Conservation (phyloP, 92 coral and sea anemone genomes). For the Umimayanthus chanpuru region DNA sequence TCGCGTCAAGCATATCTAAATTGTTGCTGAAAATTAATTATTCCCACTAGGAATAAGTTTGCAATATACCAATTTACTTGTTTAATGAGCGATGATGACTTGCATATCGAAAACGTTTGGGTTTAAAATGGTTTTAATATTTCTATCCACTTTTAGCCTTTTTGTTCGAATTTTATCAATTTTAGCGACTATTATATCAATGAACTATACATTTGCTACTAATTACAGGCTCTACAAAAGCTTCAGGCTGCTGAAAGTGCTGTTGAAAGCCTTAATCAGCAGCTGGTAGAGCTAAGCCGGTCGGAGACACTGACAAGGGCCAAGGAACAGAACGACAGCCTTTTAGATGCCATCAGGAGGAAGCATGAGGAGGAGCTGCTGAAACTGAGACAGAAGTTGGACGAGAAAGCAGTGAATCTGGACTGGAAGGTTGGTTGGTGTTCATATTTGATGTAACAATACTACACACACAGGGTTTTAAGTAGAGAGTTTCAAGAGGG, state of each 20-base stretch:
- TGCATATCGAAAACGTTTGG: too few relatives aligned
- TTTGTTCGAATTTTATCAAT: too few relatives aligned
- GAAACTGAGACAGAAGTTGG: slow-evolving; percentile 86
- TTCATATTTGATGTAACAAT: background rate
- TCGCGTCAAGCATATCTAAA: too few relatives aligned
- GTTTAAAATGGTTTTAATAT: too few relatives aligned
- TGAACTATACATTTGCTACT: background rate
- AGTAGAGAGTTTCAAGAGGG: too few relatives aligned
- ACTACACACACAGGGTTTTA: too few relatives aligned
- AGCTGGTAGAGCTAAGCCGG: slow-evolving; percentile 80
- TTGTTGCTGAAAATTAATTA: too few relatives aligned
- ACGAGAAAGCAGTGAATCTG: slow-evolving; percentile 77
- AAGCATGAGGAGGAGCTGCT: slow-evolving; percentile 85
- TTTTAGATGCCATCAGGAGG: slow-evolving; percentile 76
- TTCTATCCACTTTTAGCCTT: too few relatives aligned
- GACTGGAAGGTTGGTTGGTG: slow-evolving; percentile 76
- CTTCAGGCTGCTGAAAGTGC: slow-evolving; percentile 88
- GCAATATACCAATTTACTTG: too few relatives aligned
- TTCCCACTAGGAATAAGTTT: too few relatives aligned
- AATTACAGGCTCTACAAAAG: slow-evolving; percentile 58
- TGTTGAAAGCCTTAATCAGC: slow-evolving; percentile 90
- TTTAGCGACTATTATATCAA: too few relatives aligned
- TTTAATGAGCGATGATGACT: too few relatives aligned
- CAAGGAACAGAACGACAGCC: slow-evolving; percentile 90
- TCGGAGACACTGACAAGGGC: slow-evolving; percentile 90